Evolutionary conservation across 2,113 vertebrate genomes (phyloP).

Genomic region (Hemibagrus wyckioides): DNA sequence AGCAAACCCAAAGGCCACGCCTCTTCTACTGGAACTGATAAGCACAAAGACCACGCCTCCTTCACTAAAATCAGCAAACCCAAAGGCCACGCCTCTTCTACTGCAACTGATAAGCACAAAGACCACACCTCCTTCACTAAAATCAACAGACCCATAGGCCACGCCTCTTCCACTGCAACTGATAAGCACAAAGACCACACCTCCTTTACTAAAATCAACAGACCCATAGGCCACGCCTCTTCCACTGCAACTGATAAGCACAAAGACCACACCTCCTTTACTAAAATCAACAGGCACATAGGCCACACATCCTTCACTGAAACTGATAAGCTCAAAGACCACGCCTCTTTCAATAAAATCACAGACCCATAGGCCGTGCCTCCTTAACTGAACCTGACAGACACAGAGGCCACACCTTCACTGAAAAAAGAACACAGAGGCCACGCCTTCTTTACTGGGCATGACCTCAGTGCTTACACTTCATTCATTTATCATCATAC

Average conservation of each 20-base stretch:
- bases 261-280: background rate
- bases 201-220: background rate
- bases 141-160: background rate
- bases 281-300: background rate
- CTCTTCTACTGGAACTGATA: background rate
- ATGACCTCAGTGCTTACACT: background rate
- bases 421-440: background rate
- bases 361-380: background rate
- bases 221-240: background rate
- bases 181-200: background rate
- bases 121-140: background rate
- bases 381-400: background rate
- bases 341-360: background rate
- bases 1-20: background rate
- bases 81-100: background rate
- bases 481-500: background rate
- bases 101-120: background rate
- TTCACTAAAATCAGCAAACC: background rate
- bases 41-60: background rate
- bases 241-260: background rate
- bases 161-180: background rate
- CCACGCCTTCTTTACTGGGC: background rate
- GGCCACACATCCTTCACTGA: background rate
- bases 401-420: background rate
- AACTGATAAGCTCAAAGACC: background rate